Evolutionary conservation across 64 coral and sea anemone genomes (phyloP).

Genomic region (Stylophora pistillata): DNA sequence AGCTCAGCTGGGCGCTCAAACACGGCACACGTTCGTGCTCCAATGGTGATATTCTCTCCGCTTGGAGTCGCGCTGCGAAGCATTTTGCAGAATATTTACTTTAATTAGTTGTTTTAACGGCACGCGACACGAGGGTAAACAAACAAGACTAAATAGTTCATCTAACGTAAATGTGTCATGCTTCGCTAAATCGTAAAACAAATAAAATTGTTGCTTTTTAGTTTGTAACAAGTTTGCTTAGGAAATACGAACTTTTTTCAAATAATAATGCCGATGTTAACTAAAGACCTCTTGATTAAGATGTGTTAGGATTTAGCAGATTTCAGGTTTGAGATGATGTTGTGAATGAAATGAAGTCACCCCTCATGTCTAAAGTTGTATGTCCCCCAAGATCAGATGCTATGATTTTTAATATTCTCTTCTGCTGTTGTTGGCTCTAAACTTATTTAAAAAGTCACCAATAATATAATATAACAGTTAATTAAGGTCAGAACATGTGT

Average conservation of each 20-base stretch:
- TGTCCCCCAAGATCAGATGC: neutral
- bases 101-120: constrained; percentile 51
- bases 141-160: constrained; percentile 8
- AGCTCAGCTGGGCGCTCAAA: constrained; percentile 34
- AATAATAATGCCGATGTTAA: neutral
- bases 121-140: constrained; percentile 45
- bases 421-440: neutral
- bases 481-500: constrained; percentile 24
- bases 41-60: constrained; percentile 28
- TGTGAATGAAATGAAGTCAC: neutral
- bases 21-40: constrained; percentile 30
- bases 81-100: constrained; percentile 20
- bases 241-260: neutral
- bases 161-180: neutral
- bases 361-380: no score
- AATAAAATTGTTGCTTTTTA: neutral
- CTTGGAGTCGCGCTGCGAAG: constrained; percentile 13
- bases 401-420: neutral
- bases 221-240: neutral
- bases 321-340: neutral
- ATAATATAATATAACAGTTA: neutral
- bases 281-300: neutral
- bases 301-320: neutral
- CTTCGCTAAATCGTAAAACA: neutral
- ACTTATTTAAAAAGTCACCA: neutral